Conservation (phyloP, 2,113 vertebrate species). For the Tauraco erythrolophus region DNA sequence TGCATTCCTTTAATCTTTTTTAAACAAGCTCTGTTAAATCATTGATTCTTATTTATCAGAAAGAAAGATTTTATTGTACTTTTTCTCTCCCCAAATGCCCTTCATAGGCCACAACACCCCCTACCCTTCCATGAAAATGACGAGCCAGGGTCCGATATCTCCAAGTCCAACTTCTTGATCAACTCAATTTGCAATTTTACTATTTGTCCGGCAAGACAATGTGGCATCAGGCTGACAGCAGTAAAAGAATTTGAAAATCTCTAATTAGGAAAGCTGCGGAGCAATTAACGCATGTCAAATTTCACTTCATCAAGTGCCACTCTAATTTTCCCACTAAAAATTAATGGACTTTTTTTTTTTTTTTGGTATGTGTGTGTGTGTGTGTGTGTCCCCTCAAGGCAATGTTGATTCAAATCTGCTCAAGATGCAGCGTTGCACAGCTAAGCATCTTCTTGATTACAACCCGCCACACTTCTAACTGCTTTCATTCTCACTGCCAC, state of each 20-base stretch:
- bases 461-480: constrained; percentile 84
- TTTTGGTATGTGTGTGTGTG: constrained; percentile 18
- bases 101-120: background rate
- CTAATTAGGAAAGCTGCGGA: constrained; percentile 94
- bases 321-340: constrained; percentile 92
- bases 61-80: background rate
- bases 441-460: constrained; percentile 91
- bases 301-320: constrained; percentile 97
- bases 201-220: constrained; percentile 79
- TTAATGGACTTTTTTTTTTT: constrained; percentile 77
- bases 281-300: constrained; percentile 98
- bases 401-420: constrained; percentile 85
- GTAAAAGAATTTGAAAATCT: constrained; percentile 91
- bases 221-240: constrained; percentile 80
- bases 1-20: constrained; percentile 18
- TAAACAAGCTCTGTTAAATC: background rate
- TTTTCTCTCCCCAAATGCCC: background rate
- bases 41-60: background rate
- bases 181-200: constrained; percentile 73
- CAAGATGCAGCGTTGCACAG: constrained; percentile 86
- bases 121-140: background rate
- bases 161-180: constrained; percentile 61
- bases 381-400: constrained; percentile 83
- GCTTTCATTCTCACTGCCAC: constrained; percentile 84
- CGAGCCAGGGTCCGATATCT: background rate